phyloP scores from a whole-genome alignment of 2,888 invertebrate species.

The Crocallis elinguaria region DNA sequence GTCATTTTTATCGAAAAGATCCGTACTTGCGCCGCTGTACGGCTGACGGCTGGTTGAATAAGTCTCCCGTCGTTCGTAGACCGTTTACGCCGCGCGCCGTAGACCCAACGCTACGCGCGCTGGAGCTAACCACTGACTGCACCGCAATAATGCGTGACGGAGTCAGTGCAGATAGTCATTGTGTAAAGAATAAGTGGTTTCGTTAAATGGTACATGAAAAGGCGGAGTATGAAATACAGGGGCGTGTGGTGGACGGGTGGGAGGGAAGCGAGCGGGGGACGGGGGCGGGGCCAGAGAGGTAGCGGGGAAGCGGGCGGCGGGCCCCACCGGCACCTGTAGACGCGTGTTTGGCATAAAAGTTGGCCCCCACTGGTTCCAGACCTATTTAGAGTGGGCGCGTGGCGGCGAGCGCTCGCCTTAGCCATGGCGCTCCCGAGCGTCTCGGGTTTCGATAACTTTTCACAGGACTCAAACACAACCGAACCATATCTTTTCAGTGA shows the following conservation, averaged over 20 bases:
- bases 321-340: slow-evolving; percentile 9
- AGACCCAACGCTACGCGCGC: not conserved
- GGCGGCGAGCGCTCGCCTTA: slow-evolving; percentile 49
- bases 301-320: slow-evolving; percentile 11
- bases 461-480: slow-evolving; percentile 6
- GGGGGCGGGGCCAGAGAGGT: slow-evolving; percentile 2
- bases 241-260: slow-evolving; percentile 12
- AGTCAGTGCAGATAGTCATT: not conserved
- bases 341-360: slow-evolving; percentile 25
- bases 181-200: not conserved
- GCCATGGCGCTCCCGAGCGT: slow-evolving; percentile 41
- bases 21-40: no score
- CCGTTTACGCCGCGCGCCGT: slow-evolving; percentile 5
- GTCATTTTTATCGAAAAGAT: no score
- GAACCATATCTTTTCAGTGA: slow-evolving; percentile 11
- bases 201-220: slow-evolving; percentile 7
- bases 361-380: slow-evolving; percentile 5
- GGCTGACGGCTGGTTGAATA: no score
- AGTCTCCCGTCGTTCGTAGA: slow-evolving; percentile 4
- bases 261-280: slow-evolving; percentile 18
- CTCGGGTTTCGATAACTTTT: slow-evolving; percentile 33
- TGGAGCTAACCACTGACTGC: not conserved
- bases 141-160: not conserved
- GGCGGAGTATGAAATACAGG: slow-evolving; percentile 17
- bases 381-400: slow-evolving; percentile 44